Evolutionary conservation across 1,140 invertebrate species (phyloP).

Genomic region (Pteromalus puparum): DNA sequence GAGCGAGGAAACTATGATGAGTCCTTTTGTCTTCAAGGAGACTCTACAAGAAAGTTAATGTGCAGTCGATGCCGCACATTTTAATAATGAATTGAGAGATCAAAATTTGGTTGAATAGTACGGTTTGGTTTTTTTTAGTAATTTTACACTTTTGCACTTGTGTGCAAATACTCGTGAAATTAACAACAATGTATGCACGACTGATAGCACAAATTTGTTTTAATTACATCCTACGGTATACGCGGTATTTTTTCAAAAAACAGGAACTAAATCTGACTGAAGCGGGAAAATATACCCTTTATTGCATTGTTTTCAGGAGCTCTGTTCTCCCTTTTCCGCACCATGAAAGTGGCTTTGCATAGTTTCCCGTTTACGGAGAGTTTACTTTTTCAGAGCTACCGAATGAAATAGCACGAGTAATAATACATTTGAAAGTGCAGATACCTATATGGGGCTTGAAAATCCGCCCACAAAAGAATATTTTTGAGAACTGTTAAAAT

Average conservation of each 20-base stretch:
- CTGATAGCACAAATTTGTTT: too few species aligned
- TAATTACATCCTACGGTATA: too few species aligned
- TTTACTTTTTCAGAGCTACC: neutral
- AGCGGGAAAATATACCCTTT: neutral
- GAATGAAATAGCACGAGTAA: neutral
- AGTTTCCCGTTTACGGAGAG: neutral
- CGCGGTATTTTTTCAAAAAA: neutral
- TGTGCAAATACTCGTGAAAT: too few species aligned
- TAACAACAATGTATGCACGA: too few species aligned
- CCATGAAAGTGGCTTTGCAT: neutral
- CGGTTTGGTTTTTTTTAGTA: too few species aligned
- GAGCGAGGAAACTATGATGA: neutral
- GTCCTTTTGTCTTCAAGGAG: neutral
- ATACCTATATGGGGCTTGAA: too few species aligned
- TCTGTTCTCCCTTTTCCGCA: neutral
- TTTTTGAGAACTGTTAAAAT: neutral
- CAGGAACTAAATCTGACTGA: neutral
- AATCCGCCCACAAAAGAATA: neutral
- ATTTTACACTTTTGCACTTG: too few species aligned
- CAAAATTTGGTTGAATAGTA: too few species aligned
- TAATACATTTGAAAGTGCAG: too few species aligned
- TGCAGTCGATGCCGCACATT: neutral
- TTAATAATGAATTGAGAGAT: neutral
- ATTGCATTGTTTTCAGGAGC: neutral
- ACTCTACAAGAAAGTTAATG: neutral